Percentiles rank a stretch among this genome's conserved stretches.
Evolutionary conservation across 2,888 invertebrate genomes (phyloP).

Genomic region (Choreutis nemorana): DNA sequence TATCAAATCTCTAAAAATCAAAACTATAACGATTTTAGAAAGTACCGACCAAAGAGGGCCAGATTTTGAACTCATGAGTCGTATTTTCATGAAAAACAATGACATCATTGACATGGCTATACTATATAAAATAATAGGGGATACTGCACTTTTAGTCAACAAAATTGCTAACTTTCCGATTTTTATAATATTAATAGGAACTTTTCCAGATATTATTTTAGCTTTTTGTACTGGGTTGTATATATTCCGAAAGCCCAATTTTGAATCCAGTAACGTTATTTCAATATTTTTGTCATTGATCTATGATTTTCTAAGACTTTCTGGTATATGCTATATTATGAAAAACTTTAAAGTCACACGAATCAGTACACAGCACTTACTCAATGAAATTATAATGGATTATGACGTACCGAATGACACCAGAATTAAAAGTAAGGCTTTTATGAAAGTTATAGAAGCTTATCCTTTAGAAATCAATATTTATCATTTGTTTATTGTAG

Average conservation of each 20-base stretch:
- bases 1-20: too few relatives aligned
- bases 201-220: slow-evolving; percentile 31
- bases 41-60: too few relatives aligned
- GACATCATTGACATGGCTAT: slow-evolving; percentile 29
- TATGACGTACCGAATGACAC: slow-evolving; percentile 31
- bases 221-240: slow-evolving; percentile 32
- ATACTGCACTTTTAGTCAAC: slow-evolving; percentile 25
- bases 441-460: slow-evolving; percentile 36
- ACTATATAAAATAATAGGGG: slow-evolving; percentile 29
- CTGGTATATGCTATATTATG: slow-evolving; percentile 28
- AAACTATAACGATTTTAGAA: too few relatives aligned
- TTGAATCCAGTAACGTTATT: slow-evolving; percentile 17
- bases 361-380: slow-evolving; percentile 25
- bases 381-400: slow-evolving; percentile 40
- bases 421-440: slow-evolving; percentile 37
- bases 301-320: slow-evolving; percentile 22
- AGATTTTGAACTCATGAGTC: slow-evolving; percentile 21
- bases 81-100: slow-evolving; percentile 17
- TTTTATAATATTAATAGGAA: slow-evolving; percentile 26
- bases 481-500: slow-evolving; percentile 9
- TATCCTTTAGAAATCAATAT: slow-evolving; percentile 23
- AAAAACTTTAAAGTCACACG: slow-evolving; percentile 24
- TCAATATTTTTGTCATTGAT: slow-evolving; percentile 25
- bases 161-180: slow-evolving; percentile 35
- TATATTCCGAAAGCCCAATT: slow-evolving; percentile 19